A percentile compares a stretch with the other conserved stretches of the same genome.
Evolutionary conservation across 2,888 invertebrate genomes (phyloP).

Genomic region (Chloroclystis v-ata): DNA sequence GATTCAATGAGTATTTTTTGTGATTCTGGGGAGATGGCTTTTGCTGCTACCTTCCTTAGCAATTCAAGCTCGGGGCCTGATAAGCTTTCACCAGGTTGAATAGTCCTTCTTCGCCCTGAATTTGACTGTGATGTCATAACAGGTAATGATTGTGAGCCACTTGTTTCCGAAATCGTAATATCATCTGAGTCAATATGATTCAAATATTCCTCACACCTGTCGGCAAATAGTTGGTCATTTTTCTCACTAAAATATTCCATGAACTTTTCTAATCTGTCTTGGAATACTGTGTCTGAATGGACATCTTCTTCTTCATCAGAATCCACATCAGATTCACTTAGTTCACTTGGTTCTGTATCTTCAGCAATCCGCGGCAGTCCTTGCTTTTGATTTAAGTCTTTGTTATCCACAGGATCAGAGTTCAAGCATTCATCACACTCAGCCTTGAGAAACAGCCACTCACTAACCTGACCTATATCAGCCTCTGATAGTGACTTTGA

Average conservation of each 20-base stretch:
- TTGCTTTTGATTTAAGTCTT: slow-evolving; percentile 62
- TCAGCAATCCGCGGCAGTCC: slow-evolving; percentile 72
- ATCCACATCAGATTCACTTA: slow-evolving; percentile 80
- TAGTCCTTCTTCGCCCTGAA: slow-evolving; percentile 75
- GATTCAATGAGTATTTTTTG: slow-evolving; percentile 77
- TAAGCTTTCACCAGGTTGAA: slow-evolving; percentile 80
- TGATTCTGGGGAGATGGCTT: slow-evolving; percentile 73
- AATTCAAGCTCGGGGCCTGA: slow-evolving; percentile 79
- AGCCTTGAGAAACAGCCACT: slow-evolving; percentile 91
- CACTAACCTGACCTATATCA: slow-evolving; percentile 85
- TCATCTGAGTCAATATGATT: slow-evolving; percentile 74
- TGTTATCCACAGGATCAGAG: slow-evolving; percentile 71
- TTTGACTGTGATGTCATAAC: slow-evolving; percentile 71
- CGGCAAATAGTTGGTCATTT: slow-evolving; percentile 82
- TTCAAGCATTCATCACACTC: slow-evolving; percentile 91
- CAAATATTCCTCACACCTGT: slow-evolving; percentile 79
- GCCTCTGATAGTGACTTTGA: slow-evolving; percentile 83
- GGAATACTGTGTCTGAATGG: slow-evolving; percentile 81
- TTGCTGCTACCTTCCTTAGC: slow-evolving; percentile 78
- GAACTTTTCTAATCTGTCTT: slow-evolving; percentile 83
- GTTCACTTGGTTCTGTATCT: slow-evolving; percentile 79
- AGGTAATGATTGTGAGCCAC: slow-evolving; percentile 70
- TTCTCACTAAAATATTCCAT: slow-evolving; percentile 84
- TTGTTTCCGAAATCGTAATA: slow-evolving; percentile 71
- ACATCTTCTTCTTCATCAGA: slow-evolving; percentile 76